Conservation (phyloP, 64 coral and sea anemone genomes). For the Catalaphyllia jardinei region DNA sequence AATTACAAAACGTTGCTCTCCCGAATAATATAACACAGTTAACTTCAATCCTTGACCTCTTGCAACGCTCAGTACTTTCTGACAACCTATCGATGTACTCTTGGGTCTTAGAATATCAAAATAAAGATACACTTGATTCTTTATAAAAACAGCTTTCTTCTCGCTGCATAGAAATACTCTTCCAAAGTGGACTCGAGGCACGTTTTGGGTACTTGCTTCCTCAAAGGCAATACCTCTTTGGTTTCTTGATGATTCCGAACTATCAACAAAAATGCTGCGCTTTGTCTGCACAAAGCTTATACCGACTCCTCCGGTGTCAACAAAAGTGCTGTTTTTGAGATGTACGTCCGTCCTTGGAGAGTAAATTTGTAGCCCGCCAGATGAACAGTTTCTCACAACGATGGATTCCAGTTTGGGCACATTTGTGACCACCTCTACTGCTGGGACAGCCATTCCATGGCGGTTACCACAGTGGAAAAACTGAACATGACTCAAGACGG, state of each 20-base stretch:
- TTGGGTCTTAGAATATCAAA: conserved; percentile 45
- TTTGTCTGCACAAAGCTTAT: conserved; percentile 31
- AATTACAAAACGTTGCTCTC: conserved; percentile 2
- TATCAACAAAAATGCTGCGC: conserved; percentile 14
- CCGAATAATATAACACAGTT: conserved; percentile 29
- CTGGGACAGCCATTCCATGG: conserved; percentile 14
- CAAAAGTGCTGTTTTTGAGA: conserved; percentile 23
- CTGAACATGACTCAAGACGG: conserved; percentile 51
- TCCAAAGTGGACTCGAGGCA: conserved; percentile 53
- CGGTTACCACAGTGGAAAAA: conserved; percentile 62
- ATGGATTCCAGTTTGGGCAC: conserved; percentile 48
- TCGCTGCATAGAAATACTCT: conserved; percentile 46
- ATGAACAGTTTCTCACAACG: conserved; percentile 52
- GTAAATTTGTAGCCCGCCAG: conserved; percentile 27
- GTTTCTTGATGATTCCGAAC: conserved; percentile 10
- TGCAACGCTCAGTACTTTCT: conserved; percentile 27
- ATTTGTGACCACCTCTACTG: conserved; percentile 42
- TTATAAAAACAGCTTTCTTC: background rate
- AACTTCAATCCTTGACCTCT: conserved; percentile 43
- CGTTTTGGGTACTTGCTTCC: conserved; percentile 27
- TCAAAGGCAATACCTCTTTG: conserved; percentile 44
- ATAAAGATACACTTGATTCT: conserved; percentile 32
- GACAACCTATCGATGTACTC: conserved; percentile 8
- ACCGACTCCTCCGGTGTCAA: conserved; percentile 37
- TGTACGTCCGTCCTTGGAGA: background rate